phyloP scores from a whole-genome alignment of 2,113 vertebrate species.

The Gymnorhina tibicen region DNA sequence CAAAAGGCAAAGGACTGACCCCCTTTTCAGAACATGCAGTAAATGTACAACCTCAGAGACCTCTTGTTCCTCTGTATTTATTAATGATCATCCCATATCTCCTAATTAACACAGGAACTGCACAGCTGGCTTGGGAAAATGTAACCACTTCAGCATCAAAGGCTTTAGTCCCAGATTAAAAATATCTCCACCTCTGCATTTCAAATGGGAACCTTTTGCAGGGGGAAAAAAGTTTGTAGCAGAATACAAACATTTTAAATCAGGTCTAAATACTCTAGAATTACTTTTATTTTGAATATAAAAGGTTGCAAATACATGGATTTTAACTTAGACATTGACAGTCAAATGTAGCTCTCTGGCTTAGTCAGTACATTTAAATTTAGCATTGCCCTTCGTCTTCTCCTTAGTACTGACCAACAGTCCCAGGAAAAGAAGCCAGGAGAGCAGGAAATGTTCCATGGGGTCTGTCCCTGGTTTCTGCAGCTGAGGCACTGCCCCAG shows the following conservation, averaged over 20 bases:
- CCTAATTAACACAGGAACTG: background rate
- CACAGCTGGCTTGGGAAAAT: background rate
- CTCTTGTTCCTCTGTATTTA: background rate
- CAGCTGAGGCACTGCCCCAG: background rate
- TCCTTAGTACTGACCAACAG: background rate
- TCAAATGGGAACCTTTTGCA: background rate
- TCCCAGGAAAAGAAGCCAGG: background rate
- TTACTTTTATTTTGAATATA: background rate
- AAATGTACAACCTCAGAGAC: background rate
- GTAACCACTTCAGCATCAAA: background rate
- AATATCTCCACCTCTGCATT: background rate
- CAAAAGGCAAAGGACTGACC: background rate
- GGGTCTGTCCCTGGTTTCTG: background rate
- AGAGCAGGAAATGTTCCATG: background rate
- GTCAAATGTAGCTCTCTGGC: background rate
- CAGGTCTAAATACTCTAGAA: background rate
- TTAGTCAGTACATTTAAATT: background rate
- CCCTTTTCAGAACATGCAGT: background rate
- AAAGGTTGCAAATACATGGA: background rate
- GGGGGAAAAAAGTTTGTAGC: background rate
- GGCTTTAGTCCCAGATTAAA: background rate
- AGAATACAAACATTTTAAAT: background rate
- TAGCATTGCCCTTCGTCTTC: background rate
- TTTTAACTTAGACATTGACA: background rate
- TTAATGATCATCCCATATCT: background rate